These are phyloP conservation scores for Oreonectes daqikongensis DNA, from an alignment of 2,797 vertebrate genomes.

Conservation along the genomic window DNA sequence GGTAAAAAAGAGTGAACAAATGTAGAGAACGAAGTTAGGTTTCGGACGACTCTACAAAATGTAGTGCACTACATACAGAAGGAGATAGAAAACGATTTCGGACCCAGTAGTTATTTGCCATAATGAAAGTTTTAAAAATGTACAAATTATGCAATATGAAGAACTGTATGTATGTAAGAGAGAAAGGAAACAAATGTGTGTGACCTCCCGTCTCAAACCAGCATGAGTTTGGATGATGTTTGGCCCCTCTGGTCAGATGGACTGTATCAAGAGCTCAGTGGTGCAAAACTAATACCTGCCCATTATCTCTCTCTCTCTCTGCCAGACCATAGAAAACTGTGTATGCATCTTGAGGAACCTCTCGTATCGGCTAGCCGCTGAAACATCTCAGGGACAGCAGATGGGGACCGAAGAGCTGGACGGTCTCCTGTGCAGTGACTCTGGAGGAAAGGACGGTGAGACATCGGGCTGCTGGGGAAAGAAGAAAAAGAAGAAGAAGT, in stretches of 20 bases:
- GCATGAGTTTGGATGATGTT: slow-evolving; percentile 17
- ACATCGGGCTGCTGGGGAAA: slow-evolving; percentile 99
- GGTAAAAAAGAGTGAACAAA: no score
- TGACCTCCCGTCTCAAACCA: slow-evolving; percentile 4
- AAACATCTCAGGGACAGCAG: slow-evolving; percentile 99
- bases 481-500: slow-evolving; percentile 99
- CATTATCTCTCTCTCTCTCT: slow-evolving; percentile 1
- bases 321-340: slow-evolving; percentile 98
- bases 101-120: no score
- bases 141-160: no score
- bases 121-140: no score
- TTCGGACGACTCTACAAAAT: no score
- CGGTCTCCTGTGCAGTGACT: slow-evolving; percentile 90
- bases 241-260: slow-evolving; percentile 23
- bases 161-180: background rate
- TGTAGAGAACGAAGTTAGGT: no score
- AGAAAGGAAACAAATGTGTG: background rate
- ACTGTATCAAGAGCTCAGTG: slow-evolving; percentile 36
- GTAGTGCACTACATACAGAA: no score
- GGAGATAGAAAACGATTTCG: no score
- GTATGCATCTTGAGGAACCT: slow-evolving; percentile 99
- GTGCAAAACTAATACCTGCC: slow-evolving; percentile 37
- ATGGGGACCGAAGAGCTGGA: slow-evolving; percentile 95
- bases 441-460: slow-evolving; percentile 90
- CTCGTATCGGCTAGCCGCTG: slow-evolving; percentile 96